phyloP scores from a whole-genome alignment of 2,888 invertebrate genomes.

The Oxystoma pomonae region DNA sequence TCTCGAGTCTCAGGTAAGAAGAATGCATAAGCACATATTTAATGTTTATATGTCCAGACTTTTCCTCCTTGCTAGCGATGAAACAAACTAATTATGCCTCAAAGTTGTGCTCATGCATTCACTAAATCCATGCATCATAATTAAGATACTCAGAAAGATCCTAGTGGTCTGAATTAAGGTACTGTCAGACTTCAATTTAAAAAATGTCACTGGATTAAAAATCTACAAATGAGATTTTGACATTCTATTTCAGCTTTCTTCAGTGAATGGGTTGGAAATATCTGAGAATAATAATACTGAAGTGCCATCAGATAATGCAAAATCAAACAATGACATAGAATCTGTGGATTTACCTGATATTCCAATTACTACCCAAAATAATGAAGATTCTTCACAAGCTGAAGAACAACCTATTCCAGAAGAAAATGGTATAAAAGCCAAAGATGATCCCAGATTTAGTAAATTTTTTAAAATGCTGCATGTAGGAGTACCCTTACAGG shows the following conservation, averaged over 20 bases:
- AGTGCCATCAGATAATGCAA: not conserved
- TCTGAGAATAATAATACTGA: not conserved
- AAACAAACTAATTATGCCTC: no score
- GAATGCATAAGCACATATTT: no score
- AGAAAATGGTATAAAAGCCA: conserved; percentile 41
- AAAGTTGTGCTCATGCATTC: no score
- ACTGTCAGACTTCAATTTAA: no score
- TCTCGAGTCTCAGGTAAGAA: conserved; percentile 79
- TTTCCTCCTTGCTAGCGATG: not conserved
- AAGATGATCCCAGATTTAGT: conserved; percentile 63
- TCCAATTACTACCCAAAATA: not conserved
- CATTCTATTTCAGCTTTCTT: conserved; percentile 50
- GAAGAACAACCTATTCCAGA: not conserved
- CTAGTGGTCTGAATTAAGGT: no score
- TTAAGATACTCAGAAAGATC: no score
- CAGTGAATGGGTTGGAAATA: conserved; percentile 51
- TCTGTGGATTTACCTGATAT: not conserved
- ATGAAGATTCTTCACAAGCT: not conserved
- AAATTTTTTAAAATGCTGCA: conserved; percentile 87
- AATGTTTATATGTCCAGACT: not conserved
- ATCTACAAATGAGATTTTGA: no score
- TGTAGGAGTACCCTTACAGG: conserved; percentile 79
- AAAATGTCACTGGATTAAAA: no score
- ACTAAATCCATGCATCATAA: no score
- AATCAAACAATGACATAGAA: not conserved